phyloP scores from a whole-genome alignment of 2,797 vertebrate species.

The Clangula hyemalis region DNA sequence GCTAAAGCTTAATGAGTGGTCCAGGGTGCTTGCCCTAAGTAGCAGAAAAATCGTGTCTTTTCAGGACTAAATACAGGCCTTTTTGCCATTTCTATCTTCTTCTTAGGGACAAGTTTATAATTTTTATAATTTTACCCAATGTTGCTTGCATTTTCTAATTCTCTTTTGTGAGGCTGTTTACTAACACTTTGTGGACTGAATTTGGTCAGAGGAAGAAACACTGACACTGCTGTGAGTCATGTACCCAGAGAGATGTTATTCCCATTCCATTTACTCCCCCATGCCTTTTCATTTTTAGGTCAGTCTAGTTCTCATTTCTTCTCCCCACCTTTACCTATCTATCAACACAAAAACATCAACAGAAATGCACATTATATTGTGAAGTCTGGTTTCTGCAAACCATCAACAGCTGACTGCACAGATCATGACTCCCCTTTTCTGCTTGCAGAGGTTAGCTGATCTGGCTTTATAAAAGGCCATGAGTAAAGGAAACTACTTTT shows the following conservation, averaged over 20 bases:
- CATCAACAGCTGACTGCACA: neutral
- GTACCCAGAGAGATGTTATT: neutral
- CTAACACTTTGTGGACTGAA: fast-evolving
- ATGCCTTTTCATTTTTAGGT: neutral
- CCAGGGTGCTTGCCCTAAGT: neutral
- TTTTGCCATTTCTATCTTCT: neutral
- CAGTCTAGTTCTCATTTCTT: neutral
- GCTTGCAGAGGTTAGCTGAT: neutral
- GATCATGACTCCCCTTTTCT: neutral
- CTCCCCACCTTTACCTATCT: neutral
- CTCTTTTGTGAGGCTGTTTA: neutral
- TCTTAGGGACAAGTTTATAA: neutral
- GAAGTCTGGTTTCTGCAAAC: neutral
- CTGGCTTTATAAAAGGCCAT: neutral
- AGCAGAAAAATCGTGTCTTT: neutral
- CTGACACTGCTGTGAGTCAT: fast-evolving
- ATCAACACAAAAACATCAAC: fast-evolving
- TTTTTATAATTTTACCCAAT: neutral
- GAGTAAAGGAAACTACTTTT: neutral
- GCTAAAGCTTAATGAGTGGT: neutral
- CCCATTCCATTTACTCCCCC: neutral
- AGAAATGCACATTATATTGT: neutral
- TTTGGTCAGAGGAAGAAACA: neutral
- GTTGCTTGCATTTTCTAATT: neutral
- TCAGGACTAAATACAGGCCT: fast-evolving